Percentiles rank a stretch among this genome's conserved stretches.
Conservation (phyloP, 1,140 invertebrate genomes). For the Drosophila guanche region DNA sequence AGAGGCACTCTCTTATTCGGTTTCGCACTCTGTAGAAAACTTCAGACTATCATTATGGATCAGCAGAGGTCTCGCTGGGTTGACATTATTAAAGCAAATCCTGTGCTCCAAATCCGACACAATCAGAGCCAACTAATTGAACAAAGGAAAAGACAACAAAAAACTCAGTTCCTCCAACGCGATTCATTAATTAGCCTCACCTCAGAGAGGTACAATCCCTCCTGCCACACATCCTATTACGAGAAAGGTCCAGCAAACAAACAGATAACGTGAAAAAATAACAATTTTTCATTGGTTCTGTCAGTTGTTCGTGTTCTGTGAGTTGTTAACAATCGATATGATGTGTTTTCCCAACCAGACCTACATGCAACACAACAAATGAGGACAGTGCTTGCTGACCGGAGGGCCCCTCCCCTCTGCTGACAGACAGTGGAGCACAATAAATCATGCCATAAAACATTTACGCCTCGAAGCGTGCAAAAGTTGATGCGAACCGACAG, state of each 20-base stretch:
- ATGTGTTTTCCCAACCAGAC: slow-evolving; percentile 41
- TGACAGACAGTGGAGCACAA: slow-evolving; percentile 46
- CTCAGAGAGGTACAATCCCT: too few relatives aligned
- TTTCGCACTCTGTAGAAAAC: too few relatives aligned
- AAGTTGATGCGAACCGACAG: slow-evolving; percentile 29
- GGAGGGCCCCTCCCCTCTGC: slow-evolving; percentile 22
- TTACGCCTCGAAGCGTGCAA: slow-evolving; percentile 48
- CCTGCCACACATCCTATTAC: not conserved
- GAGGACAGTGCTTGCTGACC: slow-evolving; percentile 53
- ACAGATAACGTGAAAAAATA: slow-evolving; percentile 20
- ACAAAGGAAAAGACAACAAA: too few relatives aligned
- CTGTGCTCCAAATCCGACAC: too few relatives aligned
- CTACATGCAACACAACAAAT: slow-evolving; percentile 45
- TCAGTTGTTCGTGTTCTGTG: slow-evolving; percentile 61
- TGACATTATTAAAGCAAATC: too few relatives aligned
- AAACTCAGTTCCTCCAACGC: too few relatives aligned
- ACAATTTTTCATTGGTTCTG: slow-evolving; percentile 52
- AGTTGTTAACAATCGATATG: slow-evolving; percentile 74
- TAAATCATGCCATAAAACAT: slow-evolving; percentile 65
- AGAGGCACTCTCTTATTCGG: not conserved
- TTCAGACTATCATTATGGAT: too few relatives aligned
- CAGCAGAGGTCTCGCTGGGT: too few relatives aligned
- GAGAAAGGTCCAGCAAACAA: not conserved
- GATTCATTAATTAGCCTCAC: too few relatives aligned
- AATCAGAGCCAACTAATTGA: too few relatives aligned